These are phyloP conservation scores for Astreopora myriophthalma DNA, from an alignment of 64 coral and sea anemone species.

Conservation along the genomic window DNA sequence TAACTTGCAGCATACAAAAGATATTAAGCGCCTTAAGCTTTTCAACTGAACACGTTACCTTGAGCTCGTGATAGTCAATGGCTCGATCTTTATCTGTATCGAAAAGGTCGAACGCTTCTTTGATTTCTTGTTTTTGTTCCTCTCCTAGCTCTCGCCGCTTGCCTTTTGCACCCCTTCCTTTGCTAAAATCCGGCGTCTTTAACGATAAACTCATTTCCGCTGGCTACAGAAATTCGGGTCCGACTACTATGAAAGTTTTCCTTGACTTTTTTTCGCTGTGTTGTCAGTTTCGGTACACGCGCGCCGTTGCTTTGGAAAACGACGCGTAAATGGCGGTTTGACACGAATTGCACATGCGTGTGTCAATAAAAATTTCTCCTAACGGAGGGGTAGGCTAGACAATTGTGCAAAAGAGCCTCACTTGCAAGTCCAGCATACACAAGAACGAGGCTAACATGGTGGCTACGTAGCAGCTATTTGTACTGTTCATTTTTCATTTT, in stretches of 20 bases:
- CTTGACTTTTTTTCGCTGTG: not conserved
- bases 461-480: too few relatives aligned
- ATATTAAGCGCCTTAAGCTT: not conserved
- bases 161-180: slow-evolving; percentile 77
- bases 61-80: slow-evolving; percentile 98
- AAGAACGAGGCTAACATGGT: not conserved
- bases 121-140: slow-evolving; percentile 99
- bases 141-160: slow-evolving; percentile 94
- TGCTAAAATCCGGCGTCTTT: slow-evolving; percentile 96
- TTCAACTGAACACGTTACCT: slow-evolving; percentile 58
- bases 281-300: not conserved
- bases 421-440: not conserved
- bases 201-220: slow-evolving; percentile 94
- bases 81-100: slow-evolving; percentile 98
- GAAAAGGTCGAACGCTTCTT: slow-evolving; percentile 98
- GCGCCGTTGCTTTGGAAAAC: slow-evolving; percentile 49
- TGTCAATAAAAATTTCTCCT: not conserved
- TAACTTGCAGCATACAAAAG: not conserved
- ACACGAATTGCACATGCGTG: slow-evolving; percentile 3
- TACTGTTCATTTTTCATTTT: not conserved
- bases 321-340: slow-evolving; percentile 52
- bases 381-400: not conserved
- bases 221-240: not conserved
- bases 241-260: not conserved
- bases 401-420: not conserved